These are phyloP conservation scores for Goniozus legneri DNA, from an alignment of 1,140 invertebrate species.

Conservation along the genomic window DNA sequence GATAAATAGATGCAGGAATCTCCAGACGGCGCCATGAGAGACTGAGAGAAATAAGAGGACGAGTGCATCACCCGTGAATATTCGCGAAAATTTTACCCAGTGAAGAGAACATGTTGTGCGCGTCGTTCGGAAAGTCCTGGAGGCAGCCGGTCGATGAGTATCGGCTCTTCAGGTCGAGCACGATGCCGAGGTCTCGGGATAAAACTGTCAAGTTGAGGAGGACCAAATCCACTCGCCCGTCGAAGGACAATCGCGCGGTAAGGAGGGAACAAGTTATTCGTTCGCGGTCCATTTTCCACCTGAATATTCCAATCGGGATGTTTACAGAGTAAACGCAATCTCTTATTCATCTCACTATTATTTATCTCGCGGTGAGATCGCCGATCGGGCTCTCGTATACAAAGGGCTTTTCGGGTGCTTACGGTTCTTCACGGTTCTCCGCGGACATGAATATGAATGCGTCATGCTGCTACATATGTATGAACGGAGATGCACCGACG, in stretches of 20 bases:
- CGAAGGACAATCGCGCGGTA: too few species aligned
- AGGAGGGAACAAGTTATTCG: too few species aligned
- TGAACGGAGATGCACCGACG: constrained; percentile 9
- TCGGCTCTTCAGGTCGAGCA: constrained; percentile 33
- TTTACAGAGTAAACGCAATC: too few species aligned
- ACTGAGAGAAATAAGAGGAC: not conserved
- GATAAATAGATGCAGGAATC: constrained; percentile 50
- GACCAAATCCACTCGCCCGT: constrained; percentile 27
- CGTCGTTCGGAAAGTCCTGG: constrained; percentile 37
- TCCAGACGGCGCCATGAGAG: constrained; percentile 38
- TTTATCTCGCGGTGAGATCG: too few species aligned
- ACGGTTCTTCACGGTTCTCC: constrained; percentile 24
- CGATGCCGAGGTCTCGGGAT: constrained; percentile 25
- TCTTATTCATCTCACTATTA: too few species aligned
- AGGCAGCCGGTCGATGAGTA: constrained; percentile 39
- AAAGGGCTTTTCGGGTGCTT: too few species aligned
- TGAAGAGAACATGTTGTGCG: constrained; percentile 38
- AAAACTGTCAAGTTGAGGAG: constrained; percentile 20
- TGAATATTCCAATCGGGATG: too few species aligned
- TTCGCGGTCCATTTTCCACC: too few species aligned
- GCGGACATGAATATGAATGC: constrained; percentile 29
- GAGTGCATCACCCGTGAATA: not conserved
- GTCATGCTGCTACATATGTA: constrained; percentile 27
- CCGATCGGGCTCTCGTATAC: too few species aligned
- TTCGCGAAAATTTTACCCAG: not conserved